Evolutionary conservation across 1,140 invertebrate genomes (phyloP).

Genomic region (Dryas iulia): DNA sequence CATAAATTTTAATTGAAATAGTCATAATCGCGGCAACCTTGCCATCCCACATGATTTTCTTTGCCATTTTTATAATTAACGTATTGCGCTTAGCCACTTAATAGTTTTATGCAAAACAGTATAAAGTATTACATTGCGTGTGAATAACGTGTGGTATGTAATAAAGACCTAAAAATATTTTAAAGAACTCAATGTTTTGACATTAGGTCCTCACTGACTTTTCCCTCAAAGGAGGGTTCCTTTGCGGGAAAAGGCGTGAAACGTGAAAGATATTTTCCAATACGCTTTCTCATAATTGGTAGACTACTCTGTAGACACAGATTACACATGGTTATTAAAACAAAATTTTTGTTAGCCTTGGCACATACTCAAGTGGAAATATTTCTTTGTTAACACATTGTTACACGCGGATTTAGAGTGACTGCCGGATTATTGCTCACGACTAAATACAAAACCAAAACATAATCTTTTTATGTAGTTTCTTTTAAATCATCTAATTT

Average conservation of each 20-base stretch:
- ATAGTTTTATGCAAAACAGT: conserved; percentile 30
- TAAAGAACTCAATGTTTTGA: too few relatives aligned
- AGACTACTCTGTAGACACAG: conserved; percentile 11
- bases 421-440: not conserved
- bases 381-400: not conserved
- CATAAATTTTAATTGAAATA: conserved; percentile 15
- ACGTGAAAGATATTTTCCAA: conserved; percentile 17
- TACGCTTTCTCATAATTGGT: conserved; percentile 21
- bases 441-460: not conserved
- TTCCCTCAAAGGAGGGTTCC: too few relatives aligned
- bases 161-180: too few relatives aligned
- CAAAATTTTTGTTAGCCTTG: conserved; percentile 9
- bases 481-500: too few relatives aligned
- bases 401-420: not conserved
- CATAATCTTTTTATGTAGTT: too few relatives aligned
- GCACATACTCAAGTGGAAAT: not conserved
- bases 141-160: conserved; percentile 7
- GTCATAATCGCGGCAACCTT: conserved; percentile 24
- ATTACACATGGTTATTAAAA: conserved; percentile 9
- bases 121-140: conserved; percentile 31
- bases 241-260: not conserved
- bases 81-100: conserved; percentile 23
- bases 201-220: too few relatives aligned
- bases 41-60: conserved; percentile 30
- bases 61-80: conserved; percentile 24